Evolutionary conservation across 2,888 invertebrate genomes (phyloP), one percentile per base, ranked within the genome.

Genomic region (Dolomedes plantarius): DNA sequence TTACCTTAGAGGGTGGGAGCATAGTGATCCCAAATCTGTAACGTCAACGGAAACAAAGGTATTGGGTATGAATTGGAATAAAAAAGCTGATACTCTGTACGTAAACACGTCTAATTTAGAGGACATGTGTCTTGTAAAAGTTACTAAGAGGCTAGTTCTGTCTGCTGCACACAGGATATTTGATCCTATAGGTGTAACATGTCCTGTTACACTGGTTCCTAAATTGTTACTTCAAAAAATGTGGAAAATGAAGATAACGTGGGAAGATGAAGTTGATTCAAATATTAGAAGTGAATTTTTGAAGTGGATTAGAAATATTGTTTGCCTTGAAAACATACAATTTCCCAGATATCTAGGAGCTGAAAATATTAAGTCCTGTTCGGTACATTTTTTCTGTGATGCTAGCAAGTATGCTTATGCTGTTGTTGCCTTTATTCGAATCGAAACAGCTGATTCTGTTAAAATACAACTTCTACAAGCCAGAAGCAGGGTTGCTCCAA

Each of bases 121-220:
- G n/a, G 11, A 36, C 36, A 6, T 36, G 5, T 62, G 74, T 16
- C 32, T 16, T 32, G 39, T 36, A 11, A 31, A 19, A 29, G 11
- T 36, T 5, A 46, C 69, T 0, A 71, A 71, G 28, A 19, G 16
- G n/a, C 71, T 0, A 1, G 68, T 39, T n/a, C 13, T 71, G 6
- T 71, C 71, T 13, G 27, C 29, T 29, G 29, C 39, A 19, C 56
- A 72, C 46, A 19, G 29, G 31, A 29, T 75, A 2, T 75, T 75
- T 11, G 39, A 65, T 31, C 46, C 75, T 29, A 65, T 29, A 41
- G 65, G 65, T 7, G 64, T 75, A 28, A 64, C 19, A 27, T 75
- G 29, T 41, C n/a, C 23, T 9, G 5, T 65, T 23, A 65, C 3
- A 27, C 13, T 65, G n/a, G 16, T 16, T 7, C 46, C 65, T 7